phyloP scores from a whole-genome alignment of 2,113 vertebrate genomes.

The Ranitomeya variabilis region DNA sequence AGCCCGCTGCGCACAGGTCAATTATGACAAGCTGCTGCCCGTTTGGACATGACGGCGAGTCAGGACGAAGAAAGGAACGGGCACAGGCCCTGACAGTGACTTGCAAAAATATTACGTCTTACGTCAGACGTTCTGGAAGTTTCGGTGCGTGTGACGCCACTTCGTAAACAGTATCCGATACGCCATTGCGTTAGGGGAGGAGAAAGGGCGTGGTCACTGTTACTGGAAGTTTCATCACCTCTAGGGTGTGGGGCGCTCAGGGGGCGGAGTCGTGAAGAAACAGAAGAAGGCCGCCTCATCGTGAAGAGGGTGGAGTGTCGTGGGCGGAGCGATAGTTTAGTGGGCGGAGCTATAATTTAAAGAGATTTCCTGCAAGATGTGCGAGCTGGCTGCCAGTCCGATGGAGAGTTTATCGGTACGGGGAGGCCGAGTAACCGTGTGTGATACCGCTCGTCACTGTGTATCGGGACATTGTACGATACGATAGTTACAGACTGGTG shows the following conservation, averaged over 20 bases:
- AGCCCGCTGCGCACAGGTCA: too few relatives aligned
- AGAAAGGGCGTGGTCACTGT: neutral
- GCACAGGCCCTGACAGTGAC: constrained; percentile 30
- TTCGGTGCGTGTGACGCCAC: constrained; percentile 19
- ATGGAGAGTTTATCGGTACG: constrained; percentile 36
- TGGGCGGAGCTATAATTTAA: neutral
- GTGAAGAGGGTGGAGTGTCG: too few relatives aligned
- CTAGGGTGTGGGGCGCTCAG: neutral
- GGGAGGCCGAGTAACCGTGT: neutral
- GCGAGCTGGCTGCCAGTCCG: too few relatives aligned
- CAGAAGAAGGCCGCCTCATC: too few relatives aligned
- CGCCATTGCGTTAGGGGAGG: neutral
- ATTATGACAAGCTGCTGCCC: neutral
- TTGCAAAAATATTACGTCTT: constrained; percentile 42
- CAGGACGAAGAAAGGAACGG: neutral
- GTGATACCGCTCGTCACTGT: neutral
- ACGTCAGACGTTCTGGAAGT: constrained; percentile 53
- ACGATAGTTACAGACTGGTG: neutral
- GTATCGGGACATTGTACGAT: neutral
- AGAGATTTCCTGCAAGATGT: neutral
- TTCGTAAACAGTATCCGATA: neutral
- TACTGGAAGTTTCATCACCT: constrained; percentile 5
- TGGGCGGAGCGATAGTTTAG: too few relatives aligned
- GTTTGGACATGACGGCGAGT: neutral
- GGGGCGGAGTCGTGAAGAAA: too few relatives aligned